Evolutionary conservation across 37 sponge, comb jelly and placozoan genomes (phyloP).

Genomic region (Chondrilla cf. caribensis): DNA sequence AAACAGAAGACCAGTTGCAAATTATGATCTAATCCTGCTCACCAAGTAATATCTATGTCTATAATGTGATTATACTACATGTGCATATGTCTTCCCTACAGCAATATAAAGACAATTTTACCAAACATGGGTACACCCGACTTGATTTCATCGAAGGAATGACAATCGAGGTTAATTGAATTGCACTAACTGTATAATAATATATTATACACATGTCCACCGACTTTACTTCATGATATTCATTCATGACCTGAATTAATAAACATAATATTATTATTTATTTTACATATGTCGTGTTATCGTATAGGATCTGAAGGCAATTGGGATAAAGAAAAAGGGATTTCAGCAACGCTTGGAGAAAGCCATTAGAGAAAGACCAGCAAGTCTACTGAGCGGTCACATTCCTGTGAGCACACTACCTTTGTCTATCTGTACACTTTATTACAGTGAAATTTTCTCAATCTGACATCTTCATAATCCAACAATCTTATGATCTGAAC

Average conservation of each 20-base stretch:
- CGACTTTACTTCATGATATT: too few species aligned
- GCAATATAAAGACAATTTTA: background rate
- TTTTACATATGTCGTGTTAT: too few species aligned
- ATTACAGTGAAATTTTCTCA: too few species aligned
- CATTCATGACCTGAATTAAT: background rate
- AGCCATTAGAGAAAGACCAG: slow-evolving; percentile 50
- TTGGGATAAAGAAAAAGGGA: slow-evolving; percentile 65
- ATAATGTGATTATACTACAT: too few species aligned
- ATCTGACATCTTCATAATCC: too few species aligned
- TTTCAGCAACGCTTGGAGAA: slow-evolving; percentile 49
- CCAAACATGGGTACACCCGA: slow-evolving; percentile 17
- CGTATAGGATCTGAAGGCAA: slow-evolving; percentile 67
- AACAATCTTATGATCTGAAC: too few species aligned
- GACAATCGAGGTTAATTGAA: background rate
- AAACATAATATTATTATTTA: too few species aligned
- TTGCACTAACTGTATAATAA: background rate
- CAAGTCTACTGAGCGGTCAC: slow-evolving; percentile 19
- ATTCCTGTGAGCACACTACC: slow-evolving; percentile 44
- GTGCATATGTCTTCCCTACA: background rate
- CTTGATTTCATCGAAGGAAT: background rate
- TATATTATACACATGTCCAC: background rate
- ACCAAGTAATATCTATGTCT: too few species aligned
- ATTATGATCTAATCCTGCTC: too few species aligned
- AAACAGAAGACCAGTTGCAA: too few species aligned
- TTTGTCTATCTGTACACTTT: too few species aligned